Evolutionary conservation across 1,140 invertebrate genomes (phyloP), one percentile per base, ranked within the genome.

Genomic region (Trinorchestia longiramus): DNA sequence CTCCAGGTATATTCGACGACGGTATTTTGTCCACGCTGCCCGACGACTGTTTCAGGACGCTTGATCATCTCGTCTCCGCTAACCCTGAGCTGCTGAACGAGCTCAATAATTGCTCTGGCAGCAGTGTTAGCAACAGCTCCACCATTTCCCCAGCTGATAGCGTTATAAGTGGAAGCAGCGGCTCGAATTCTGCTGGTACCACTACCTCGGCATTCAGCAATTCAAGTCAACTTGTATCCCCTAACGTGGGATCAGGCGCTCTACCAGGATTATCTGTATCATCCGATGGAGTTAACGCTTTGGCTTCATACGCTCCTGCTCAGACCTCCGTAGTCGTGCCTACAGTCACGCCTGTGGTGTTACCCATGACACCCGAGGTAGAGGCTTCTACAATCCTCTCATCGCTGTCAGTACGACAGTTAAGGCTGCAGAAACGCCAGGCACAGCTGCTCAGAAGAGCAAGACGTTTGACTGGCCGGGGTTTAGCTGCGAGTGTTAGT

Each of bases 401-500:
- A 4, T 47, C 44, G 44, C 41, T 94, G 92, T 94, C 92, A 4
- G 92, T 94, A n/a, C 43, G 92, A 40, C 92, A 94, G 43, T 44
- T 94, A 4, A 8, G 92, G 43, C 44, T 94, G 92, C 92, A 94
- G 36, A 94, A 94, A 47, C 92, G 44, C 40, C 92, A 94, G 44
- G 92, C 92, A 15, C 43, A 47, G 44, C 44, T 94, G 43, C 92
- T 94, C 6, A 44, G 92, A 47, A 94, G 92, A 94, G 92, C 43
- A 40, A 94, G 92, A 47, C 92, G 92, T n/a, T 47, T 94, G 43
- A 94, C 92, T 43, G 44, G 92, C 36, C 43, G 44, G 0, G 92
- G 92, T 36, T 94, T 94, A 47, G 92, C 92, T 45, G 45, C 92
- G 43, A 94, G 43, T 94, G 92, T 94, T 43, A 94, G 92, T 44